phyloP scores from a whole-genome alignment of 1,140 invertebrate species.

The fruit fly (Drosophila melanogaster) region DNA sequence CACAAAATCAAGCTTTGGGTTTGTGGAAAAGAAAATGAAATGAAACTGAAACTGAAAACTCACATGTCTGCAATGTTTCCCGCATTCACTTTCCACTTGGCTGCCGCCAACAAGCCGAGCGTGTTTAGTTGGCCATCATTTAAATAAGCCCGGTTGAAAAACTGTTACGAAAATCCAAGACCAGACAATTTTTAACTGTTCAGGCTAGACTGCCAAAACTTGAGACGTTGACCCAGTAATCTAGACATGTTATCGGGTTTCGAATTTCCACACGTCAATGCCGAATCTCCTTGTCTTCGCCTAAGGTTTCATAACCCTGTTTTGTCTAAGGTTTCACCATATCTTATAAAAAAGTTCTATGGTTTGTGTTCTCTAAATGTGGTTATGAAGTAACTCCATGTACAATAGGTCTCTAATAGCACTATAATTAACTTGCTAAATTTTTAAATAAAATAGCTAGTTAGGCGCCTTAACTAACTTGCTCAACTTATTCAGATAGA shows the following conservation, averaged over 20 bases:
- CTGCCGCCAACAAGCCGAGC: constrained; percentile 43
- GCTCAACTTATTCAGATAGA: neutral
- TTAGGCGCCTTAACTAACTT: no score
- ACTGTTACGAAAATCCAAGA: constrained; percentile 60
- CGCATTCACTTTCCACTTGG: constrained; percentile 83
- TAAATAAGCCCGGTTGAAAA: constrained; percentile 67
- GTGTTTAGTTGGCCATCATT: constrained; percentile 68
- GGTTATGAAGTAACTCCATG: no score
- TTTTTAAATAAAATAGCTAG: neutral
- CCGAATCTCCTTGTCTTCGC: constrained; percentile 1
- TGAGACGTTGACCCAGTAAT: constrained; percentile 59
- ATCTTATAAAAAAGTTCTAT: neutral
- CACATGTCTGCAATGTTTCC: constrained; percentile 73
- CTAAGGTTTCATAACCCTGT: neutral
- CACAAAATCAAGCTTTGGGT: constrained; percentile 15
- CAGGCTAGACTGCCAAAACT: constrained; percentile 15
- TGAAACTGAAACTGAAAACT: constrained; percentile 66
- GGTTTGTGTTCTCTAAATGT: neutral
- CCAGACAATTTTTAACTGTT: constrained; percentile 18
- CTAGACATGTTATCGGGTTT: constrained; percentile 35
- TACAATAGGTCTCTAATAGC: no score
- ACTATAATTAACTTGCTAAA: no score
- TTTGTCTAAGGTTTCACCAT: neutral
- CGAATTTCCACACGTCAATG: constrained; percentile 30
- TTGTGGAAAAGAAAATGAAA: constrained; percentile 41